phyloP scores from a whole-genome alignment of 2,888 invertebrate species.

The Drosophila tanythrix region DNA sequence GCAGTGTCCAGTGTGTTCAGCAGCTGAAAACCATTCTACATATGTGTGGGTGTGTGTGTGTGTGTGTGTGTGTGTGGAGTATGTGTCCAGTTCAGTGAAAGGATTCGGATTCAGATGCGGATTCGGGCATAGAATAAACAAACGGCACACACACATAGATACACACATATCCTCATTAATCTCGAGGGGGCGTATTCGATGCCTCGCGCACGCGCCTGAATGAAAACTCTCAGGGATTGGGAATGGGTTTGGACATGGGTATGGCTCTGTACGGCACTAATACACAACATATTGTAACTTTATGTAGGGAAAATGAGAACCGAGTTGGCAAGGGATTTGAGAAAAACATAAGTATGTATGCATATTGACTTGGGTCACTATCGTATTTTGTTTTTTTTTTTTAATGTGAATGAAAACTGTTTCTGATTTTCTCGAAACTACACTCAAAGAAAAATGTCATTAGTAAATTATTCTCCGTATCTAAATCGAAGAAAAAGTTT shows the following conservation, averaged over 20 bases:
- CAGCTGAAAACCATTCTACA: slow-evolving; percentile 62
- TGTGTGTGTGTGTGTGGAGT: not conserved
- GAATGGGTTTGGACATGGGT: slow-evolving; percentile 22
- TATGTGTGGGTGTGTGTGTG: slow-evolving; percentile 6
- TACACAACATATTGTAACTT: slow-evolving; percentile 80
- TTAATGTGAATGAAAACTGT: slow-evolving; percentile 46
- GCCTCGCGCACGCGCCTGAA: slow-evolving; percentile 58
- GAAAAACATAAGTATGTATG: slow-evolving; percentile 10
- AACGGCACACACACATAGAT: slow-evolving; percentile 37
- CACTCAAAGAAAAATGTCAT: slow-evolving; percentile 1
- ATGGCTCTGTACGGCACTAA: slow-evolving; percentile 46
- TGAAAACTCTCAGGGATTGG: slow-evolving; percentile 23
- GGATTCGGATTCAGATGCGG: slow-evolving; percentile 54
- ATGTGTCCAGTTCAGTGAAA: slow-evolving; percentile 50
- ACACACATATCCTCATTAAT: slow-evolving; percentile 71
- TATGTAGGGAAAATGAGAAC: slow-evolving; percentile 54
- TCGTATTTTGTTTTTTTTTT: slow-evolving; percentile 35
- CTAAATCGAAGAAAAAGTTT: not conserved
- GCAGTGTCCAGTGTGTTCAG: slow-evolving; percentile 63
- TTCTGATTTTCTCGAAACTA: slow-evolving; percentile 6
- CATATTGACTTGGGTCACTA: slow-evolving; percentile 40
- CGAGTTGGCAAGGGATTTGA: slow-evolving; percentile 1
- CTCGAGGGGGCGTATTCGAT: slow-evolving; percentile 78
- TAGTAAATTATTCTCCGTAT: not conserved
- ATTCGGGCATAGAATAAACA: slow-evolving; percentile 63